Evolutionary conservation across 2,888 invertebrate species (phyloP), one percentile per base, ranked within the genome.

Genomic region (Eulithis prunata): DNA sequence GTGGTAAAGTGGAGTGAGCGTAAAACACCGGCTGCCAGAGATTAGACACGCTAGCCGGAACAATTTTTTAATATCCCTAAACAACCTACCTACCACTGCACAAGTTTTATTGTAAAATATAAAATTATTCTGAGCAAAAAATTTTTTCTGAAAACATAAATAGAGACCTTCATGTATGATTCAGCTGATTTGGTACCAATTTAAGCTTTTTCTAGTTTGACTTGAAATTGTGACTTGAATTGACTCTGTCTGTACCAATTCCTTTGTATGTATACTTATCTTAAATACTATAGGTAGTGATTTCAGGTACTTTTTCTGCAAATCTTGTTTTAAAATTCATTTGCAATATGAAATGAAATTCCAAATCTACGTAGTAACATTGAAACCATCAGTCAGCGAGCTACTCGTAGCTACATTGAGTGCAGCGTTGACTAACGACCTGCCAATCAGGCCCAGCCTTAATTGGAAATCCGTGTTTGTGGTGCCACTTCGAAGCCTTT

Each of bases 401-500:
- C 76, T 74, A 74, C 76, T 75, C 14, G 13, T 11, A 81, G 82
- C 84, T 84, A 88, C 90, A 90, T 90, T 89, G 84, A 89, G 83
- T 83, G 75, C 80, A 85, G 82, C 85, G 77, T 85, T 93, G 92
- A 93, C 87, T 92, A 93, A 93, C 90, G 93, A 90, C 89, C 90
- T 93, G 93, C 92, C 93, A 93, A 93, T 93, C 93, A 93, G 88
- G 75, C 86, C 85, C 88, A 86, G 79, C 86, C 88, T 92, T 93
- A 93, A 93, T 93, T 93, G 93, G 90, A 91, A 93, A 93, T 90
- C 93, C 93, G 90, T 93, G 93, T 93, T 93, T 87, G 89, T 83
- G 83, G 81, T 88, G 84, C 89, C 88, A 84, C 85, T 86, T 87
- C 85, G 82, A 80, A 84, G 84, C 86, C 87, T 88, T 82, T 91